Evolutionary conservation across 2,797 vertebrate species (phyloP).

Genomic region (Epinephelus malabaricus): DNA sequence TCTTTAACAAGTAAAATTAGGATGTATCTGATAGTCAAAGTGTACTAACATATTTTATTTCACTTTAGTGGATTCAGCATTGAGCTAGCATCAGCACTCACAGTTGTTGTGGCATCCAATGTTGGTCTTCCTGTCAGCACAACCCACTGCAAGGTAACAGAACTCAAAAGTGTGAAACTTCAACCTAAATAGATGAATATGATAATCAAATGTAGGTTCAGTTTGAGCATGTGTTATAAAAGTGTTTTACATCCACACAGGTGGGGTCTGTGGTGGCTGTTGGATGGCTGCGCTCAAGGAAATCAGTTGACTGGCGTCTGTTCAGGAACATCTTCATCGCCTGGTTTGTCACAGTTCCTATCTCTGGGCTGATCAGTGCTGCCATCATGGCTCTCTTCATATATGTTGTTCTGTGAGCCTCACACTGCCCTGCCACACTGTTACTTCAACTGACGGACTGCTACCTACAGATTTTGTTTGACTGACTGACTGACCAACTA

Average conservation of each 20-base stretch:
- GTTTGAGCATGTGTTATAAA: too few species aligned
- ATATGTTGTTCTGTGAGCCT: slow-evolving; percentile 79
- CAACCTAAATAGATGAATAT: neutral
- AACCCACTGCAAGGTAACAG: slow-evolving; percentile 96
- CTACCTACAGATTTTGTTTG: neutral
- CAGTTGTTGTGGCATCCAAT: slow-evolving; percentile 96
- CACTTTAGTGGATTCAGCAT: slow-evolving; percentile 95
- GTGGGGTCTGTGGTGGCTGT: slow-evolving; percentile 97
- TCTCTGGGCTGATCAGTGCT: slow-evolving; percentile 94
- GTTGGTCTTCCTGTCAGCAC: slow-evolving; percentile 97
- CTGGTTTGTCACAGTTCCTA: slow-evolving; percentile 97
- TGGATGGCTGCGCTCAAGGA: slow-evolving; percentile 96
- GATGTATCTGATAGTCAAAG: neutral
- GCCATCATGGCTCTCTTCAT: slow-evolving; percentile 95
- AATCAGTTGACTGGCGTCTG: slow-evolving; percentile 95
- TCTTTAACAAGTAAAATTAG: neutral
- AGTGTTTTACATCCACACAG: slow-evolving; percentile 71
- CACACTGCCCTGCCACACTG: slow-evolving; percentile 23
- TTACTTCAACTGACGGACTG: neutral
- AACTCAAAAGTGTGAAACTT: neutral
- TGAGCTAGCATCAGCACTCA: slow-evolving; percentile 94
- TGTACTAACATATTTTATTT: slow-evolving; percentile 23
- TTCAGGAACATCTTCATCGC: slow-evolving; percentile 98
- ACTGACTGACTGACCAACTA: slow-evolving; percentile 24
- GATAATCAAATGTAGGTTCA: neutral